These are phyloP conservation scores for Telmatherina bonti DNA, from an alignment of 2,797 vertebrate species.

Conservation along the genomic window DNA sequence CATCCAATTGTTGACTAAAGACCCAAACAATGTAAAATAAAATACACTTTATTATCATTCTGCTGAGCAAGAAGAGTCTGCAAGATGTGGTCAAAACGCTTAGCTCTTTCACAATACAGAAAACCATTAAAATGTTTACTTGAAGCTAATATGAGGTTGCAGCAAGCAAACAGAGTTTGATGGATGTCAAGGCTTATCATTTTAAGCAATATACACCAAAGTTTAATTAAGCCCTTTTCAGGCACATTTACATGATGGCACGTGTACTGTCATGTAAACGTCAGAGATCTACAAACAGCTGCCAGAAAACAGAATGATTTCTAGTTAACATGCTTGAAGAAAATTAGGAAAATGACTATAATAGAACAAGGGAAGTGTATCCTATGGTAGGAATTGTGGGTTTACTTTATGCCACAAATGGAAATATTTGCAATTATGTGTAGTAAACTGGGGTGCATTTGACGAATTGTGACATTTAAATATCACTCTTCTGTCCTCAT, in stretches of 20 bases:
- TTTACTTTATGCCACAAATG: conserved; percentile 8
- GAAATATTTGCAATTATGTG: not conserved
- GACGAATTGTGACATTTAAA: conserved; percentile 20
- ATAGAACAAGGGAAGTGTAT: conserved; percentile 5
- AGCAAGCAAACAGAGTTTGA: conserved; percentile 1
- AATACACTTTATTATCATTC: too few species aligned
- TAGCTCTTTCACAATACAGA: not conserved
- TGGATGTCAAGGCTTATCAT: not conserved
- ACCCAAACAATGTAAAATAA: too few species aligned
- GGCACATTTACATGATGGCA: conserved; percentile 4
- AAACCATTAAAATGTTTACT: not conserved
- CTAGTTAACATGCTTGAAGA: conserved; percentile 6
- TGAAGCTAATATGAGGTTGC: not conserved
- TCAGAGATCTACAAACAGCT: conserved; percentile 8
- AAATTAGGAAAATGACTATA: conserved; percentile 10
- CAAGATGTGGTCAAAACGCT: not conserved
- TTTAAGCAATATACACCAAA: conserved; percentile 10
- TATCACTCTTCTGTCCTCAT: conserved; percentile 20
- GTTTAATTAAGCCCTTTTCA: conserved; percentile 1
- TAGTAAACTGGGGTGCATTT: conserved; percentile 1
- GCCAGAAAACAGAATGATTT: conserved; percentile 14
- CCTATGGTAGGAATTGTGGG: not conserved
- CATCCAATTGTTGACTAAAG: too few species aligned
- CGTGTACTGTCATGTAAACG: conserved; percentile 2
- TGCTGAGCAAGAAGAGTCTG: not conserved